phyloP scores from a whole-genome alignment of 2,113 vertebrate genomes.

The Plotosus lineatus region DNA sequence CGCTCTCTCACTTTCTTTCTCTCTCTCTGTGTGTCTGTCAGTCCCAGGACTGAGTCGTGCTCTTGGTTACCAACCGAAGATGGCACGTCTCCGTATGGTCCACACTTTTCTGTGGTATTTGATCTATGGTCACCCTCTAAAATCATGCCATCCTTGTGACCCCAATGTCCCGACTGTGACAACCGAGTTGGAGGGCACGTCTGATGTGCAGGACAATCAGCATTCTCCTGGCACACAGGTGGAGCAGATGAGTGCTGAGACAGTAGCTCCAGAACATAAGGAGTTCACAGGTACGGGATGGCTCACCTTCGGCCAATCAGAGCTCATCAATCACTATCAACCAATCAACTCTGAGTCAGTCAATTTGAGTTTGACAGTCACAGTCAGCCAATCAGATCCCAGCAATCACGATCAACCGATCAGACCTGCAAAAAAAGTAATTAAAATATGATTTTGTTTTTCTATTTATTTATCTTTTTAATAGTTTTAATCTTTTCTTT shows the following conservation, averaged over 20 bases:
- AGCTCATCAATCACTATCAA: neutral
- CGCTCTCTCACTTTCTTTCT: no score
- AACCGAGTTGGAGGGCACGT: neutral
- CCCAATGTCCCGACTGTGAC: neutral
- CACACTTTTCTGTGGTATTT: slow-evolving; percentile 92
- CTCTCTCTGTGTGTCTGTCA: slow-evolving; percentile 54
- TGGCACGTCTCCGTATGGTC: slow-evolving; percentile 84
- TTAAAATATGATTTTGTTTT: no score
- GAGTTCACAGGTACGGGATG: neutral
- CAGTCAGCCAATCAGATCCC: neutral
- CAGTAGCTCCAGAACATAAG: neutral
- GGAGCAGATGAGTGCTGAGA: slow-evolving; percentile 6
- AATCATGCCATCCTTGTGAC: neutral
- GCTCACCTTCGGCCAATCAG: neutral
- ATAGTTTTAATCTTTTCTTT: no score
- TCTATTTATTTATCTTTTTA: no score
- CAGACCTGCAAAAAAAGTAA: no score
- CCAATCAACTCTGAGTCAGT: neutral
- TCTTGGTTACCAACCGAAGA: slow-evolving; percentile 92
- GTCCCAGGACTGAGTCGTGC: slow-evolving; percentile 87
- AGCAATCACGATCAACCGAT: neutral
- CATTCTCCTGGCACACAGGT: neutral
- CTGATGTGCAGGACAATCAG: neutral
- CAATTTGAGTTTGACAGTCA: no score
- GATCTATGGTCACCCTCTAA: slow-evolving; percentile 81